Base-by-base conservation (phyloP, 2,888 invertebrate species). In the Leptinotarsa tumamoca region DNA sequence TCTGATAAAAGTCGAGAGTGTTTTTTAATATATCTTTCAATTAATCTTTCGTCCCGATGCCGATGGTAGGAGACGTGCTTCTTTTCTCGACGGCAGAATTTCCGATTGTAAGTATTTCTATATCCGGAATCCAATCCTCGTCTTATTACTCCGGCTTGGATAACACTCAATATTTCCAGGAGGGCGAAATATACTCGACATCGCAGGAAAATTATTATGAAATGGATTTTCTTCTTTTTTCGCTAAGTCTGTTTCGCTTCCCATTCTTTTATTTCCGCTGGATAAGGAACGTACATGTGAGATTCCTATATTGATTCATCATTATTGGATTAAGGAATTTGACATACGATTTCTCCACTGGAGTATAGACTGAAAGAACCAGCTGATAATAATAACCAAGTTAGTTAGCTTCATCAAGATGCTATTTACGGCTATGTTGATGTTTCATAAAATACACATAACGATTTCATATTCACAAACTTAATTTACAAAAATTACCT, bases 41-140 rank as follows among this genome's bases (percentile, higher is more conserved):
- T 84, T 84, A 84, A 84, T 83, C 83, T 82, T 76, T 75, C 77
- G 79, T 78, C 79, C 75, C 75, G 54, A 79, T 77, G 73, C 76
- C 75, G 61, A 63, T 52, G 33, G 58, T 72, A 73, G 75, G 78
- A 81, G 51, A 74, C 73, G 74, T 74, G 74, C 72, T 71, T 74
- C 54, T 13, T 70, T 72, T 71, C 69, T 23, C 54, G 72, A 56
- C 72, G 50, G 50, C 77, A 74, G 79, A 81, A 82, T 84, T 84
- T 84, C 84, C 83, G 83, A 83, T 83, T 82, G 83, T 83, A 82
- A 82, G 81, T 82, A 82, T 84, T 84, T 83, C 84, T 80, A 83
- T 83, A 82, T 83, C 82, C 83, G 82, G 70, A 80, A 82, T 78
- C 79, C 81, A 80, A 80, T 80, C 77, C 79, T 77, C 63, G 78